Base-by-base conservation (phyloP, 2,113 vertebrate genomes). In the Notechis scutatus region DNA sequence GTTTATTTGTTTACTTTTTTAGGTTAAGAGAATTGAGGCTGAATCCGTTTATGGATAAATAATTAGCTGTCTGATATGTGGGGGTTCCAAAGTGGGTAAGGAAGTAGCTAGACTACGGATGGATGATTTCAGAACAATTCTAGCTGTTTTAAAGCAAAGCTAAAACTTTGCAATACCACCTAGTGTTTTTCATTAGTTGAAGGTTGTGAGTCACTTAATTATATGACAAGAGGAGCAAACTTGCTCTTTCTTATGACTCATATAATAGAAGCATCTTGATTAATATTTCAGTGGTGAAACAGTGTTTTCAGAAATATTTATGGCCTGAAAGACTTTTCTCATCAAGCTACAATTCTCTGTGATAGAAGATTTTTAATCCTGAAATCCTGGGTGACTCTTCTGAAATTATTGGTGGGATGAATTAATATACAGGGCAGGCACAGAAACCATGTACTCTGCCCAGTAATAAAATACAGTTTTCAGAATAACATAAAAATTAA, bases 1-100 rank as follows among this genome's bases (percentile, higher is more conserved):
- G 34, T 81, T 81, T 81, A 91, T 21, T 95, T 96, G 11, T 64
- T 64, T 64, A 29, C 29, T 95, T 95, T 91, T 87, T 92, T 96
- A 94, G 50, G 85, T 94, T 92, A 21, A 88, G 55, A 24, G 69
- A 94, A 95, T 57, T 91, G 61, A 94, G 89, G 88, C 42, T 87
- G 88, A 1, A 29, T 55, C 94, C 57, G n/a, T 47, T 93, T 0
- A 0, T 92, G 29, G 90, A 90, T 92, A 91, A 93, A 92, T 85
- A 90, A 55, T 42, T 87, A 45, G 54, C 87, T 92, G 59, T 45
- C n/a, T 26, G 61, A 94, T 87, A 10, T 94, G 91, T 93, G 69
- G 94, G 95, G 89, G 93, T 94, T 94, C 95, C 90, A 92, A 86
- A 92, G 92, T 81, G 74, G 34, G 26, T 69, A 26, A 56, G 64